Base-by-base conservation (phyloP, 2,888 invertebrate species). In the Lagria hirta region DNA sequence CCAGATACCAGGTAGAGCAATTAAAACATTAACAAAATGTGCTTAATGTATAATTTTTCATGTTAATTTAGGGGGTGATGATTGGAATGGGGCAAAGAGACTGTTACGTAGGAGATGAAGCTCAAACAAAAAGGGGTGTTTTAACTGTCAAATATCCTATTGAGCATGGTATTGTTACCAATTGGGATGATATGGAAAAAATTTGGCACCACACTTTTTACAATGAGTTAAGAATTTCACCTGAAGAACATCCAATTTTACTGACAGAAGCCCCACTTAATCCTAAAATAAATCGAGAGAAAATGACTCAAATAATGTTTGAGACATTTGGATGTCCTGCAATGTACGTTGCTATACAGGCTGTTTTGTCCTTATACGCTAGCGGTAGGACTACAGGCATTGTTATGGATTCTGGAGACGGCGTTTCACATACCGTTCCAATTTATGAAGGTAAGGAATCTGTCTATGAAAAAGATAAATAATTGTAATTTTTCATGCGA, bases 171-270 rank as follows among this genome's bases (percentile, higher is more conserved):
- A 79, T 85, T 49, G 82, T 89, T 29, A 82, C 82, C 54, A 82
- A 89, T 69, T 90, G 89, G 89, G 86, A 88, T 55, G 89, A 89
- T 61, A 86, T 91, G 84, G 90, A 91, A 71, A 90, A 88, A 70
- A 83, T 91, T 56, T 90, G 89, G 88, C 87, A 89, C 66, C 86
- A 90, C 68, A 81, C 85, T 13, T 90, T 89, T 72, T 90, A 88
- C 75, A 87, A 84, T 62, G 86, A 86, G 62, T 75, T 91, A 38
- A 55, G 84, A 88, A 6, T 56, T 2, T 85, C 89, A 2, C 90
- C 91, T 0, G 90, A 91, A 69, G 84, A 85, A 58, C 82, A 87
- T 55, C 86, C 83, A 8, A 81, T 90, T 18, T 76, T 92, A 58
- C 76, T 88, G 48, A 84, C 88, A 2, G 84, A 90, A 63, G 88